Evolutionary conservation across 2,888 invertebrate genomes (phyloP), one percentile per base, ranked within the genome.

Genomic region (Dorcus hopei): DNA sequence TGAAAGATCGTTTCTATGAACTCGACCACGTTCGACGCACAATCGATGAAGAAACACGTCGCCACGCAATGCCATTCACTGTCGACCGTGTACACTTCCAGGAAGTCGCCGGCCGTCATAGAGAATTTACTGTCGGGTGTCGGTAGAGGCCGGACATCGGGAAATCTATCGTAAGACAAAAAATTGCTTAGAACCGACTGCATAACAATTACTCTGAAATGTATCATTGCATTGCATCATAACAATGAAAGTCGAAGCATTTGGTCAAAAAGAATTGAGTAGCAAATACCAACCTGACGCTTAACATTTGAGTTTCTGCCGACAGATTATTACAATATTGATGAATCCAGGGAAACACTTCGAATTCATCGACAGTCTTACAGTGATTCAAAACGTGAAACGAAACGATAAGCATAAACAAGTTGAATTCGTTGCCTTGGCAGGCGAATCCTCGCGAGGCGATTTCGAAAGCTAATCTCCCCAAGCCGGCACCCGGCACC

Each of bases 11-110:
- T 87, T 80, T 97, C 95, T 38, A 99, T 89, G 72, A 97, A 98
- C 71, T 92, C 90, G 3, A 97, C 90, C 14, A 98, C 89, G 77
- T 99, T 99, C 59, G 93, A 92, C 0, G 97, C 97, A 72, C 99
- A 99, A 80, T 99, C 99, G 56, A 99, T 93, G 78, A 99, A 99
- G 81, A 99, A 99, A 68, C 97, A 97, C 0, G 97, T 96, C 0
- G 94, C 93, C 0, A 99, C 88, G 74, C 94, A 95, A 72, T 96
- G 88, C 91, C 96, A 97, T 52, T 87, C 83, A 61, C 89, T 85
- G 45, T 80, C 71, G 42, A 84, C 83, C 1, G 83, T 87, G 74
- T 91, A 91, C 7, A 95, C 93, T 82, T 97, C 95, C 11, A 96
- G 81, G 74, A 98, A 99, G 77, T 98, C 97, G 0, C 98, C 99